Conservation (phyloP, 2,888 invertebrate genomes). For the Callyntrura guangdongensis region DNA sequence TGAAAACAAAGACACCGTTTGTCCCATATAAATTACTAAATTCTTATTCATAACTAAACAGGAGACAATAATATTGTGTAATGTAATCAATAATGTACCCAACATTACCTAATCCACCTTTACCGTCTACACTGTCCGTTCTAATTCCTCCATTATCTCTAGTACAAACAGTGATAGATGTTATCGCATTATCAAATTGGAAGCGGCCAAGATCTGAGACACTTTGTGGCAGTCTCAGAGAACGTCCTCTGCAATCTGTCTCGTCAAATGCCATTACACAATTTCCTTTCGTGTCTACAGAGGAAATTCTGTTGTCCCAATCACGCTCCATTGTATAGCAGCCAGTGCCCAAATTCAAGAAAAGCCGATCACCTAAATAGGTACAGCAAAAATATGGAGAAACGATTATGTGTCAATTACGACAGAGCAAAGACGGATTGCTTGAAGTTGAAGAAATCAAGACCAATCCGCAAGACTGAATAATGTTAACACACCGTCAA, state of each 20-base stretch:
- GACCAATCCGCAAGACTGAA: too few species aligned
- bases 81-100: neutral
- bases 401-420: too few species aligned
- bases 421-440: neutral
- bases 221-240: conserved; percentile 29
- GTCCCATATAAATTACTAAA: too few species aligned
- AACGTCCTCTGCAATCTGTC: conserved; percentile 62
- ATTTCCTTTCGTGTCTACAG: conserved; percentile 67
- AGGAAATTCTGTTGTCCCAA: conserved; percentile 64
- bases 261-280: conserved; percentile 70
- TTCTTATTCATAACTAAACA: neutral
- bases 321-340: conserved; percentile 65
- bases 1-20: neutral
- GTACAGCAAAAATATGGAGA: too few species aligned
- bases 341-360: conserved; percentile 59
- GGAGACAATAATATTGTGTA: neutral
- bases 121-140: neutral
- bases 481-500: conserved; percentile 45
- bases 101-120: conserved; percentile 30
- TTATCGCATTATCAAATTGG: conserved; percentile 60
- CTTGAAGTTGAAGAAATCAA: too few species aligned
- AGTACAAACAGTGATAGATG: conserved; percentile 59
- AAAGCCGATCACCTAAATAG: conserved; percentile 55
- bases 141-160: neutral
- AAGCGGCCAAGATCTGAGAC: neutral